A percentile compares a stretch with the other conserved stretches of the same genome.
phyloP scores from a whole-genome alignment of 2,797 vertebrate species.

The Phrynocephalus guinanensis region DNA sequence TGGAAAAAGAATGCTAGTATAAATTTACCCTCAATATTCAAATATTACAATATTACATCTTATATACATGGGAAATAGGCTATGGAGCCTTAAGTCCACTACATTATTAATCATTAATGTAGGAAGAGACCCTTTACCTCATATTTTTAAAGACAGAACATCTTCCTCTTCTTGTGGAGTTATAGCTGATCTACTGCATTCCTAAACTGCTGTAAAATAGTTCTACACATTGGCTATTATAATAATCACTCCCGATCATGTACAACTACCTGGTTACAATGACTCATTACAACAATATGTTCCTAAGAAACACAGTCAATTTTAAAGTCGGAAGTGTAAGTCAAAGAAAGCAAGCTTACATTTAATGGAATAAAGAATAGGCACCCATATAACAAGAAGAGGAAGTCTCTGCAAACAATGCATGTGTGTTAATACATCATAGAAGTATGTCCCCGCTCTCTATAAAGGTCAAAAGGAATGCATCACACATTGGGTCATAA shows the following conservation, averaged over 20 bases:
- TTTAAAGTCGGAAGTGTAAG: not conserved
- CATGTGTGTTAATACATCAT: not conserved
- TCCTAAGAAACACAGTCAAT: not conserved
- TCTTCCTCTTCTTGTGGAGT: not conserved
- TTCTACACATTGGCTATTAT: not conserved
- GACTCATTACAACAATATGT: not conserved
- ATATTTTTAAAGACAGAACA: not conserved
- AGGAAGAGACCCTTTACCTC: not conserved
- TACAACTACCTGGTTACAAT: not conserved
- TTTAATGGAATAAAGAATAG: not conserved
- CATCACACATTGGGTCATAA: not conserved
- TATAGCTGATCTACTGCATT: conserved; percentile 11
- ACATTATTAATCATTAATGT: not conserved
- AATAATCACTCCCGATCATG: not conserved
- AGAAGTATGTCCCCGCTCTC: no score
- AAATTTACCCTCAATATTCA: not conserved
- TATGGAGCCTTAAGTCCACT: not conserved
- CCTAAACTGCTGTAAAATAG: not conserved
- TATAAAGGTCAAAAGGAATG: conserved; percentile 9
- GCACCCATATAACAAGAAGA: not conserved
- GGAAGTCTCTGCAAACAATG: no score
- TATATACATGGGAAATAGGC: not conserved
- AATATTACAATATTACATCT: not conserved
- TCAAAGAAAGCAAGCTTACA: not conserved
- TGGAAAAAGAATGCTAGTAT: not conserved